phyloP scores from a whole-genome alignment of 2,888 invertebrate species.

The Stenodera caucasica region DNA sequence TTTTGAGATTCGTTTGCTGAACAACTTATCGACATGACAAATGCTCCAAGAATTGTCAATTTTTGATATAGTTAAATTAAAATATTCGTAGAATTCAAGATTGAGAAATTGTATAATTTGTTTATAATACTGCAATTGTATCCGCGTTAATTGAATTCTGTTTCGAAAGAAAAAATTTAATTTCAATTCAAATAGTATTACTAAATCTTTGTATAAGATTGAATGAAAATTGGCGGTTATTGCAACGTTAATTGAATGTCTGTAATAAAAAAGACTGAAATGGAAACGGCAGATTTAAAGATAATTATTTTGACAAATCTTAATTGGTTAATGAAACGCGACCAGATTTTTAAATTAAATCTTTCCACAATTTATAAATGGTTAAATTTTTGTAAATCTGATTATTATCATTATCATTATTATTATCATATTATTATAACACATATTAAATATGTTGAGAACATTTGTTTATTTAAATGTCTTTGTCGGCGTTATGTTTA shows the following conservation, averaged over 20 bases:
- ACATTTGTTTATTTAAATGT: slow-evolving; percentile 14
- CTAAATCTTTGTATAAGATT: slow-evolving; percentile 23
- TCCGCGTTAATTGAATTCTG: slow-evolving; percentile 24
- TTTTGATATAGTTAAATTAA: not conserved
- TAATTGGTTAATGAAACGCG: slow-evolving; percentile 21
- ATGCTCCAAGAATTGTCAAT: slow-evolving; percentile 7
- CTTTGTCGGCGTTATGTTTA: slow-evolving; percentile 16
- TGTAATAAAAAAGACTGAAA: slow-evolving; percentile 24
- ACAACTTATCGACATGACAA: slow-evolving; percentile 1
- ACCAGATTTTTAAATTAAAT: slow-evolving; percentile 12
- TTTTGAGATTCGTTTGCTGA: slow-evolving; percentile 9
- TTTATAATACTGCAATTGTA: not conserved
- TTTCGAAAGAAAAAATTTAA: slow-evolving; percentile 24
- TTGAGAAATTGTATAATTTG: not conserved
- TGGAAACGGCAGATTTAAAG: slow-evolving; percentile 18
- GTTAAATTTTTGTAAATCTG: slow-evolving; percentile 3
- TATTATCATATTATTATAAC: not conserved
- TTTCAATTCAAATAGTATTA: slow-evolving; percentile 25
- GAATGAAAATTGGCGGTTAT: slow-evolving; percentile 22
- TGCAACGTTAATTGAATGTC: slow-evolving; percentile 26
- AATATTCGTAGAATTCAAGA: not conserved
- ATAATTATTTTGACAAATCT: slow-evolving; percentile 25
- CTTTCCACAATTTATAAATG: not conserved
- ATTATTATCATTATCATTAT: too few species aligned
- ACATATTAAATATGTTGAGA: slow-evolving; percentile 13